These are phyloP conservation scores for Adrianichthys oophorus DNA, from an alignment of 2,797 vertebrate species.

Conservation along the genomic window DNA sequence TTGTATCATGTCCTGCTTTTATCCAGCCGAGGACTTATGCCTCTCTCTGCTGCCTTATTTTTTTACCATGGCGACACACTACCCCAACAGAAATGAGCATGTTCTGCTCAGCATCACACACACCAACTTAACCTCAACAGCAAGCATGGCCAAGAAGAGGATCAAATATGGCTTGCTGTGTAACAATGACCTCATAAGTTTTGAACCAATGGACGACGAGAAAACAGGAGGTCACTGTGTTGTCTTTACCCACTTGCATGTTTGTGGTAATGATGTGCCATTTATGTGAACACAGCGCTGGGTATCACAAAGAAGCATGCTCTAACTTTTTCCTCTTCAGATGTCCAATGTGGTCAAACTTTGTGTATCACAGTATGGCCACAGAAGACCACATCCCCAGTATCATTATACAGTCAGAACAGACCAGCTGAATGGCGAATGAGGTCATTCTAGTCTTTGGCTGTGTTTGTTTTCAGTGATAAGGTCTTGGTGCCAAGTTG, in stretches of 20 bases:
- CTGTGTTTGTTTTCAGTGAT: constrained; percentile 59
- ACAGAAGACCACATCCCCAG: constrained; percentile 34
- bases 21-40: constrained; percentile 54
- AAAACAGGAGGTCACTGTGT: constrained; percentile 16
- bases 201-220: constrained; percentile 32
- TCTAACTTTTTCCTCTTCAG: constrained; percentile 3
- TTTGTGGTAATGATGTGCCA: constrained; percentile 4
- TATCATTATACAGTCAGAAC: constrained; percentile 46
- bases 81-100: constrained; percentile 63
- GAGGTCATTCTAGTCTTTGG: constrained; percentile 50
- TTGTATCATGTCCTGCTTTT: constrained; percentile 67
- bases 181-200: constrained; percentile 48
- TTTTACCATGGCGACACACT: constrained; percentile 70
- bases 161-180: constrained; percentile 55
- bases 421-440: constrained; percentile 42
- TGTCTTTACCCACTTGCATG: constrained; percentile 22
- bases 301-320: constrained; percentile 1
- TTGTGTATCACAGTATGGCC: constrained; percentile 16
- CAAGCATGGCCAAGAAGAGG: constrained; percentile 53
- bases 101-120: constrained; percentile 67
- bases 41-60: constrained; percentile 61
- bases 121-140: constrained; percentile 56
- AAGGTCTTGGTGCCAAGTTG: constrained; percentile 44
- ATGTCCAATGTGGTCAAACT: constrained; percentile 4
- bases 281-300: constrained; percentile 3